These are phyloP conservation scores for Melinopterus prodromus DNA, from an alignment of 2,888 invertebrate species.

Conservation along the genomic window DNA sequence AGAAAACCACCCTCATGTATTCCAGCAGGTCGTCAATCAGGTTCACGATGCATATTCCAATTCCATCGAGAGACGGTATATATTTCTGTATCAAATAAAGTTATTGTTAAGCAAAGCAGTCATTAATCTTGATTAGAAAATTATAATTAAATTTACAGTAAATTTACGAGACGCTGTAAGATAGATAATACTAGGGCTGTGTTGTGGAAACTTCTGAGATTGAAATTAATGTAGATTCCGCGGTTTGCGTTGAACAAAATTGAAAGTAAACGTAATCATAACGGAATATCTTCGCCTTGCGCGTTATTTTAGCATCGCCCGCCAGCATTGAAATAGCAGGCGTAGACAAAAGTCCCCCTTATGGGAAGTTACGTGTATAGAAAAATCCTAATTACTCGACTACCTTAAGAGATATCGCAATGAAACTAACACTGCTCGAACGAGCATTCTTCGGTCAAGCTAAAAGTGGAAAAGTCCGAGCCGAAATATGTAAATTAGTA, in stretches of 20 bases:
- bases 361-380: too few species aligned
- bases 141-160: background rate
- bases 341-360: too few species aligned
- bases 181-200: background rate
- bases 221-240: background rate
- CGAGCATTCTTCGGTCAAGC: too few species aligned
- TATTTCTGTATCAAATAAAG: slow-evolving; percentile 61
- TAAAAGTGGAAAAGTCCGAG: too few species aligned
- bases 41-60: slow-evolving; percentile 71
- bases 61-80: slow-evolving; percentile 64
- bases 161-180: background rate
- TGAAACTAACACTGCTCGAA: too few species aligned
- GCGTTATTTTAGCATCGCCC: background rate
- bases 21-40: slow-evolving; percentile 73
- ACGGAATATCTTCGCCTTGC: background rate
- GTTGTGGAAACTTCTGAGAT: background rate
- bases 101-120: background rate
- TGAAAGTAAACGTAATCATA: background rate
- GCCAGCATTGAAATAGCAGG: background rate
- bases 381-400: too few species aligned
- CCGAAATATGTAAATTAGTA: too few species aligned
- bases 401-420: too few species aligned
- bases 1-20: slow-evolving; percentile 70
- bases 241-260: background rate
- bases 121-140: background rate